Evolutionary conservation across 2,113 vertebrate genomes (phyloP).

Genomic region (Elachura formosa): DNA sequence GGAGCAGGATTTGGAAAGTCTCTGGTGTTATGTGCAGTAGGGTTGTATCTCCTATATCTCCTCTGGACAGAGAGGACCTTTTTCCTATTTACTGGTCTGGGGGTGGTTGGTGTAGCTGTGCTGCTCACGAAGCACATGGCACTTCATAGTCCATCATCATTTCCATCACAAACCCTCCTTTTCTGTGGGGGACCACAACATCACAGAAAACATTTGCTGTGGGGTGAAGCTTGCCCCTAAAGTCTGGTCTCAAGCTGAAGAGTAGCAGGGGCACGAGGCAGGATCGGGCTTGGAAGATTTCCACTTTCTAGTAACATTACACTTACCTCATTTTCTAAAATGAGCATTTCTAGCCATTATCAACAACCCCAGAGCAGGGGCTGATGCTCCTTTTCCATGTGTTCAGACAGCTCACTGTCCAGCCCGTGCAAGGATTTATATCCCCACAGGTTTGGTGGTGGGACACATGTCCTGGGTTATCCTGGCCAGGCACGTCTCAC

Average conservation of each 20-base stretch:
- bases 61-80: slow-evolving; percentile 1
- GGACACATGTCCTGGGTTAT: neutral
- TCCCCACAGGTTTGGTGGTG: neutral
- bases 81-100: neutral
- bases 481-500: neutral
- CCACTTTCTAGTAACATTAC: slow-evolving; percentile 7
- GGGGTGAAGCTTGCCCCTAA: neutral
- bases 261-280: neutral
- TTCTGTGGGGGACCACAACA: neutral
- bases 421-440: neutral
- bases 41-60: slow-evolving; percentile 7
- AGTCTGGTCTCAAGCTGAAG: neutral
- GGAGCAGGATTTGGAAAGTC: slow-evolving; percentile 64
- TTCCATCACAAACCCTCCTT: slow-evolving; percentile 27
- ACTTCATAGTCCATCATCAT: slow-evolving; percentile 18
- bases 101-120: slow-evolving; percentile 2
- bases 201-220: neutral
- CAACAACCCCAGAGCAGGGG: neutral
- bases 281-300: slow-evolving; percentile 9
- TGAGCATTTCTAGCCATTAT: slow-evolving; percentile 15
- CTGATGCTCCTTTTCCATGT: slow-evolving; percentile 30
- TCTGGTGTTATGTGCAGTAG: slow-evolving; percentile 25
- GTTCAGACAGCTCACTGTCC: neutral
- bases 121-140: neutral
- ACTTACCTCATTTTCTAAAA: slow-evolving; percentile 49